phyloP scores from a whole-genome alignment of 2,888 invertebrate genomes.

The Epinotia nisella region DNA sequence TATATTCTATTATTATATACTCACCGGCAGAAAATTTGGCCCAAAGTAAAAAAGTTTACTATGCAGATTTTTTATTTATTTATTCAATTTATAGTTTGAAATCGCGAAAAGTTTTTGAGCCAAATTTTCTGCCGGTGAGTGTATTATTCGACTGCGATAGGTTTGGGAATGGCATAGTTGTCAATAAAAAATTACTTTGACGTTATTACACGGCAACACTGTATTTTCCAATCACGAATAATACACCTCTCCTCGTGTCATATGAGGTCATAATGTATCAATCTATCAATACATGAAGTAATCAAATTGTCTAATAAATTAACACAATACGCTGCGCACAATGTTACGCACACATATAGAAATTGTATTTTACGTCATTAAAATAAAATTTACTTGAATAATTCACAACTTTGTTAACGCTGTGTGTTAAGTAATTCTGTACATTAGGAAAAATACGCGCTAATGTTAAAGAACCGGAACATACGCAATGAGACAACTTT shows the following conservation, averaged over 20 bases:
- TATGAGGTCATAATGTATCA: slow-evolving; percentile 4
- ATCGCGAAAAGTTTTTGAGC: too few relatives aligned
- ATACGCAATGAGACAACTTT: not conserved
- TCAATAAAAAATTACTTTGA: too few relatives aligned
- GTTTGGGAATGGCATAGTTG: too few relatives aligned
- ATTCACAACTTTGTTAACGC: slow-evolving; percentile 22
- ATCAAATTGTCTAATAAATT: slow-evolving; percentile 32
- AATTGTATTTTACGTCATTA: slow-evolving; percentile 13
- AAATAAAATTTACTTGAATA: slow-evolving; percentile 30
- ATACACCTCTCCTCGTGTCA: not conserved
- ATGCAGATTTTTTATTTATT: too few relatives aligned
- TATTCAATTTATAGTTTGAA: too few relatives aligned
- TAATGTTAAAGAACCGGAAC: not conserved
- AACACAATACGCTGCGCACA: slow-evolving; percentile 19
- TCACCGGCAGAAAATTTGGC: too few relatives aligned
- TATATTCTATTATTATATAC: too few relatives aligned
- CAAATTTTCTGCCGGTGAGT: too few relatives aligned
- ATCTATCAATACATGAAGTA: slow-evolving; percentile 3
- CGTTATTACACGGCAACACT: too few relatives aligned
- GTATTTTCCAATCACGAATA: too few relatives aligned
- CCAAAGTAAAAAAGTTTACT: too few relatives aligned
- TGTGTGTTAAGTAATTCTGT: slow-evolving; percentile 6
- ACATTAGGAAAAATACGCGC: slow-evolving; percentile 28
- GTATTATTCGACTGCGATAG: too few relatives aligned
- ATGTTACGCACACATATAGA: slow-evolving; percentile 14